Conservation (phyloP, 2,113 vertebrate genomes). For the Origma solitaria region DNA sequence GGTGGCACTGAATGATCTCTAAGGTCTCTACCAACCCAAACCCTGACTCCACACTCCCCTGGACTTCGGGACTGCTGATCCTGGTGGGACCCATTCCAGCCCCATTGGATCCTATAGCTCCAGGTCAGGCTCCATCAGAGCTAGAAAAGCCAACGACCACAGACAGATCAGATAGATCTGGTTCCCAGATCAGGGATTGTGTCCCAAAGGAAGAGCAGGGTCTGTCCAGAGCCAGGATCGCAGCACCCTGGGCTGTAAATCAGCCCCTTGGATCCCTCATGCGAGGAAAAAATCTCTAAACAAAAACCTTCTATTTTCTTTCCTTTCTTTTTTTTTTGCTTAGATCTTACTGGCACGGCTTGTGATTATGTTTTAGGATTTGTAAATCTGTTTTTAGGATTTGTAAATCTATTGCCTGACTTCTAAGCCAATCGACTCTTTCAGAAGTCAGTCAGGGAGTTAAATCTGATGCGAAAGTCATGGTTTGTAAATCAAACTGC, state of each 20-base stretch:
- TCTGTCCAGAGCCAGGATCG: neutral
- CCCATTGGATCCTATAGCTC: neutral
- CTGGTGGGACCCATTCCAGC: neutral
- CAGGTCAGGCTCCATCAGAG: neutral
- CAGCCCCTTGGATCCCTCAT: neutral
- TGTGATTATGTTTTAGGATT: conserved; percentile 26
- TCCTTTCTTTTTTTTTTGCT: neutral
- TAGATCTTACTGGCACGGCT: neutral
- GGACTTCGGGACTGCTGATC: neutral
- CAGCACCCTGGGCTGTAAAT: neutral
- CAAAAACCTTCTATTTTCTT: neutral
- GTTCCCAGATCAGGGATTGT: neutral
- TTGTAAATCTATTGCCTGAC: conserved; percentile 50
- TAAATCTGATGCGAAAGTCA: conserved; percentile 49
- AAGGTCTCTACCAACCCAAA: neutral
- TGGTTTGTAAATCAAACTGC: conserved; percentile 48
- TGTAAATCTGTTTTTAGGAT: conserved; percentile 44
- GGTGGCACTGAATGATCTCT: rapidly evolving
- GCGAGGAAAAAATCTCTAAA: conserved; percentile 11
- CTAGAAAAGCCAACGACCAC: neutral
- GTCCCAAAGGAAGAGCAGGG: neutral
- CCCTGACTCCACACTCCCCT: too few relatives aligned
- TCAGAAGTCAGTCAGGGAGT: conserved; percentile 42
- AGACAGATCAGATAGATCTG: neutral
- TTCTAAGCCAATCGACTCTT: conserved; percentile 38